These are phyloP conservation scores for Tenebrio molitor DNA, from an alignment of 1,140 invertebrate genomes.

Conservation along the genomic window DNA sequence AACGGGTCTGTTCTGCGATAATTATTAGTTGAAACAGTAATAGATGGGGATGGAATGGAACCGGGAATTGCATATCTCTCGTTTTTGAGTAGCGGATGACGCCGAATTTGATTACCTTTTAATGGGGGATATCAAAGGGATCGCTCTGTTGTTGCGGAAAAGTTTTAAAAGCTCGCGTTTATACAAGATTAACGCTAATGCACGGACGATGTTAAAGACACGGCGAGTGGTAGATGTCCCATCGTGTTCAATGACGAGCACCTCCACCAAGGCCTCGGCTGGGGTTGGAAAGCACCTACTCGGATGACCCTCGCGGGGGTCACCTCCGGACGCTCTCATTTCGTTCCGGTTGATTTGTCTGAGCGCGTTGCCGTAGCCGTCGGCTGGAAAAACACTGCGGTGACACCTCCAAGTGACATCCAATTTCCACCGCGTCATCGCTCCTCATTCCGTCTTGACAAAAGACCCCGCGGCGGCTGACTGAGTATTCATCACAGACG, in stretches of 20 bases:
- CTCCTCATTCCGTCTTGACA: constrained; percentile 57
- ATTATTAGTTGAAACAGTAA: constrained; percentile 59
- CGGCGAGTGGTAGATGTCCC: constrained; percentile 28
- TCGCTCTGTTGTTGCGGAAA: constrained; percentile 54
- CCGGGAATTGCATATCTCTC: neutral
- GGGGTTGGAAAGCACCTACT: too few relatives aligned
- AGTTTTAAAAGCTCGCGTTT: constrained; percentile 54
- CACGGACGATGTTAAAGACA: constrained; percentile 41
- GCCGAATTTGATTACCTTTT: constrained; percentile 55
- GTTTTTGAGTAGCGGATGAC: constrained; percentile 45
- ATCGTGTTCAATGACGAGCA: constrained; percentile 32
- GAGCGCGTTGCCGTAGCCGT: constrained; percentile 60
- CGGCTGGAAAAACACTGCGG: constrained; percentile 64
- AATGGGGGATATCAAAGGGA: constrained; percentile 48
- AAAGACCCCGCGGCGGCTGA: constrained; percentile 54
- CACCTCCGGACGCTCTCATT: constrained; percentile 64
- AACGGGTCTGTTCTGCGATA: constrained; percentile 55
- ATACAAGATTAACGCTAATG: constrained; percentile 40
- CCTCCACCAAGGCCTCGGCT: too few relatives aligned
- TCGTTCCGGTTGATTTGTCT: constrained; percentile 67
- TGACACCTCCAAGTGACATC: constrained; percentile 68
- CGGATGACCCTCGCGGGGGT: too few relatives aligned
- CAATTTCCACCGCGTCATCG: constrained; percentile 67
- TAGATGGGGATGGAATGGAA: constrained; percentile 9
- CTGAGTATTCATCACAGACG: constrained; percentile 32